Evolutionary conservation across 2,797 vertebrate genomes (phyloP).

Genomic region (Remorina albescens): DNA sequence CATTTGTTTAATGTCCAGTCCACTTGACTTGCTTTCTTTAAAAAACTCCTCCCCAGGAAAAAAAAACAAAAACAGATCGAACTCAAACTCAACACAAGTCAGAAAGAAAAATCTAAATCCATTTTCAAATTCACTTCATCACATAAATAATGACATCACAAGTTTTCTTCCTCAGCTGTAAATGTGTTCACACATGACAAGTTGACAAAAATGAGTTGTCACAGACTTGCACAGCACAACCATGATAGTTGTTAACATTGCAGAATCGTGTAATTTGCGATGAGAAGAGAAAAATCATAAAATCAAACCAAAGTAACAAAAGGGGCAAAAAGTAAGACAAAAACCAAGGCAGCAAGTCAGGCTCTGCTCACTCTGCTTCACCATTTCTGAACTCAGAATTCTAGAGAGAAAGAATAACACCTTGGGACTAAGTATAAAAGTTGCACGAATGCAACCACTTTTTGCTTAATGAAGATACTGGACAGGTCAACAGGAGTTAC

Average conservation of each 20-base stretch:
- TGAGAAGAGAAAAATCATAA: background rate
- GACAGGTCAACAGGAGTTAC: background rate
- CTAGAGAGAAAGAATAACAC: background rate
- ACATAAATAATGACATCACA: background rate
- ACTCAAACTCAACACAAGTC: background rate
- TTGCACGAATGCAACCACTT: no score
- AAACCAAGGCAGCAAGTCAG: background rate
- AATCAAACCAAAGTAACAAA: background rate
- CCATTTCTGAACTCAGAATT: background rate
- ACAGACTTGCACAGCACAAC: background rate
- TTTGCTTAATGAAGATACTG: constrained; percentile 5
- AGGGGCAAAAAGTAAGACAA: no score
- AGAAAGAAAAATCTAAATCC: background rate
- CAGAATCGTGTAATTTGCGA: background rate
- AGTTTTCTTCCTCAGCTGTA: background rate
- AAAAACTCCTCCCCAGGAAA: constrained; percentile 12
- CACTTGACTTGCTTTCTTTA: constrained; percentile 30
- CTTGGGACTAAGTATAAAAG: no score
- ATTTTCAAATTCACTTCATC: background rate
- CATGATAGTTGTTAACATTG: background rate
- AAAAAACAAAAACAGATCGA: no score
- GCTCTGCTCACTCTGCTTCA: background rate
- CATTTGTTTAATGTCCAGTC: no score
- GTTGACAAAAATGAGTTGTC: background rate
- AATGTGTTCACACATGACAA: background rate